Conservation (phyloP, 2,888 invertebrate genomes). For the Pammene fasciana region DNA sequence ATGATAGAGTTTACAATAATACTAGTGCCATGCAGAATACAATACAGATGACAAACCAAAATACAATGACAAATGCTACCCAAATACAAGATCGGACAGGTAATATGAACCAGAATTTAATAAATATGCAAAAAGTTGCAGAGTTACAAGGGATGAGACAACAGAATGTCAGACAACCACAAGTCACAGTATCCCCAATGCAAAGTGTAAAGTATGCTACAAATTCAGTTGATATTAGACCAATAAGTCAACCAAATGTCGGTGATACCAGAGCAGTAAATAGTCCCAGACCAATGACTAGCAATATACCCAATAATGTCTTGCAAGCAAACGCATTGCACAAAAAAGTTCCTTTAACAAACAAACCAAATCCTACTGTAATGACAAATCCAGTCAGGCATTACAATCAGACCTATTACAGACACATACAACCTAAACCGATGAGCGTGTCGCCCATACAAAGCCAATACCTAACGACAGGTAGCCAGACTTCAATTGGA, state of each 20-base stretch:
- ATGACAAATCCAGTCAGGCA: slow-evolving; percentile 50
- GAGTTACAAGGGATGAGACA: slow-evolving; percentile 34
- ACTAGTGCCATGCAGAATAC: slow-evolving; percentile 43
- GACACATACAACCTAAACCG: slow-evolving; percentile 67
- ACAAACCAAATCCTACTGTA: slow-evolving; percentile 45
- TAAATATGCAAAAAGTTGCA: slow-evolving; percentile 35
- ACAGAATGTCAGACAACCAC: slow-evolving; percentile 33
- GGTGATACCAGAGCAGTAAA: slow-evolving; percentile 16
- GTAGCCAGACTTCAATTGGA: neutral
- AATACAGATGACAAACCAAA: slow-evolving; percentile 27
- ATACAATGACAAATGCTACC: slow-evolving; percentile 42
- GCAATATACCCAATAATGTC: slow-evolving; percentile 20
- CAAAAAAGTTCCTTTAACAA: slow-evolving; percentile 38
- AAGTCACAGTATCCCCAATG: slow-evolving; percentile 36
- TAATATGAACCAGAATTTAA: slow-evolving; percentile 38
- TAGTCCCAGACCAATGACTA: slow-evolving; percentile 20
- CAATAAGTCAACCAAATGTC: slow-evolving; percentile 1
- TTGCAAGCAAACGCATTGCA: slow-evolving; percentile 28
- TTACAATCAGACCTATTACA: slow-evolving; percentile 54
- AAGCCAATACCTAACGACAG: slow-evolving; percentile 25
- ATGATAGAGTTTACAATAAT: slow-evolving; percentile 39
- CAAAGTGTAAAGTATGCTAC: slow-evolving; percentile 26
- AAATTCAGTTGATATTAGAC: slow-evolving; percentile 17
- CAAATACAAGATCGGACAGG: slow-evolving; percentile 26
- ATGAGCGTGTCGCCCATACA: slow-evolving; percentile 30